Conservation (phyloP, 1,140 invertebrate genomes). For the Rhyzopertha dominica region DNA sequence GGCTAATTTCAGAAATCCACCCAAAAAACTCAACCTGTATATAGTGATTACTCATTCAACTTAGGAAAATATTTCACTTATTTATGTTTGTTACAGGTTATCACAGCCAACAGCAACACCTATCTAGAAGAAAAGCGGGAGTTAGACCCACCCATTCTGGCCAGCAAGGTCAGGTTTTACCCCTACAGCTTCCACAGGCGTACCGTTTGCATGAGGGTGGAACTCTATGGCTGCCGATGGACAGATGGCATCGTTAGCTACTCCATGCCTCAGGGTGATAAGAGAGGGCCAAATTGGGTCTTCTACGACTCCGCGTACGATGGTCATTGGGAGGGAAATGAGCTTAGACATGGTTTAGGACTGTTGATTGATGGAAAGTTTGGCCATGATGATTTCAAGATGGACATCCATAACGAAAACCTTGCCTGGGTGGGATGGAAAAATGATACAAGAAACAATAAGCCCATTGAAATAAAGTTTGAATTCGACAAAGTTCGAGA, state of each 20-base stretch:
- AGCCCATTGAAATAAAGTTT: conserved; percentile 72
- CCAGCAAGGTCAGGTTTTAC: conserved; percentile 66
- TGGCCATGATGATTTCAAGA: conserved; percentile 66
- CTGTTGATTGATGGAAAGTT: conserved; percentile 69
- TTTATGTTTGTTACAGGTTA: conserved; percentile 55
- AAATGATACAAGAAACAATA: conserved; percentile 65
- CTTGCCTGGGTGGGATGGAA: conserved; percentile 91
- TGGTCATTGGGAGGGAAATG: conserved; percentile 52
- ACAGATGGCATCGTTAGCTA: conserved; percentile 73
- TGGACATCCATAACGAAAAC: conserved; percentile 56
- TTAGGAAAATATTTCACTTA: no score
- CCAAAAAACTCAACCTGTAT: no score
- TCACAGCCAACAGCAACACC: conserved; percentile 79
- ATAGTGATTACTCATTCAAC: no score
- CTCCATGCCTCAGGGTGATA: conserved; percentile 76
- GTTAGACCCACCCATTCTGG: conserved; percentile 67
- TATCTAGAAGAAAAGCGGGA: conserved; percentile 69
- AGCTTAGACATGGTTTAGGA: conserved; percentile 72
- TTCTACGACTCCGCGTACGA: conserved; percentile 79
- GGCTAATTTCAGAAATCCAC: no score
- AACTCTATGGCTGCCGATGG: conserved; percentile 70
- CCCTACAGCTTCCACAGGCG: conserved; percentile 68
- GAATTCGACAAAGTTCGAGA: conserved; percentile 84
- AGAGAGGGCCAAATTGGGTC: conserved; percentile 63
- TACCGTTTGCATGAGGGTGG: conserved; percentile 75